Evolutionary conservation across 2,888 invertebrate genomes (phyloP).

Genomic region (Monopis laevigella): DNA sequence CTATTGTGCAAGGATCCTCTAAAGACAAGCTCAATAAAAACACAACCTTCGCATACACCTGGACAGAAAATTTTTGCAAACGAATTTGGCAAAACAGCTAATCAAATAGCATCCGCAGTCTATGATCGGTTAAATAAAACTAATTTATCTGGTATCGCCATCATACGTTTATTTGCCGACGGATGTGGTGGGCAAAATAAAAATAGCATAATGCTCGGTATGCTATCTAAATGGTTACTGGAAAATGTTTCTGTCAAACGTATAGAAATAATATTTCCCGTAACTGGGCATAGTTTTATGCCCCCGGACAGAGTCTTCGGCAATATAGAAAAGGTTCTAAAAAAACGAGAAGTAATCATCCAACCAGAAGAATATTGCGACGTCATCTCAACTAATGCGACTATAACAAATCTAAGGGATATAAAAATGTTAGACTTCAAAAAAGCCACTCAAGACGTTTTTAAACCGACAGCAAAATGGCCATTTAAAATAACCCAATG

Average conservation of each 20-base stretch:
- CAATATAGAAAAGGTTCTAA: too few relatives aligned
- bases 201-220: conserved; percentile 22
- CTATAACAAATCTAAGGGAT: too few relatives aligned
- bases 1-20: conserved; percentile 13
- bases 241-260: conserved; percentile 17
- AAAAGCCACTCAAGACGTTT: background rate
- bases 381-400: too few relatives aligned
- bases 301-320: conserved; percentile 22
- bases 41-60: conserved; percentile 18
- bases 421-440: background rate
- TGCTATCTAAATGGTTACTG: conserved; percentile 23
- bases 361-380: too few relatives aligned
- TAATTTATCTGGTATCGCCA: conserved; percentile 18
- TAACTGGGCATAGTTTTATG: conserved; percentile 21
- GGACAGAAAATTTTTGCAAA: too few relatives aligned
- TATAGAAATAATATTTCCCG: conserved; percentile 22
- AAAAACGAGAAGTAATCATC: too few relatives aligned
- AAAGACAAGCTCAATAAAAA: conserved; percentile 5
- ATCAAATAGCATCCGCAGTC: conserved; percentile 20
- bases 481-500: background rate
- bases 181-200: conserved; percentile 23
- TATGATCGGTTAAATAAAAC: conserved; percentile 15
- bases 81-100: conserved; percentile 18
- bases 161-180: conserved; percentile 21
- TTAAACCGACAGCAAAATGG: background rate